Base-by-base conservation (phyloP, 2,113 vertebrate species). In the Cinclus mexicanus region DNA sequence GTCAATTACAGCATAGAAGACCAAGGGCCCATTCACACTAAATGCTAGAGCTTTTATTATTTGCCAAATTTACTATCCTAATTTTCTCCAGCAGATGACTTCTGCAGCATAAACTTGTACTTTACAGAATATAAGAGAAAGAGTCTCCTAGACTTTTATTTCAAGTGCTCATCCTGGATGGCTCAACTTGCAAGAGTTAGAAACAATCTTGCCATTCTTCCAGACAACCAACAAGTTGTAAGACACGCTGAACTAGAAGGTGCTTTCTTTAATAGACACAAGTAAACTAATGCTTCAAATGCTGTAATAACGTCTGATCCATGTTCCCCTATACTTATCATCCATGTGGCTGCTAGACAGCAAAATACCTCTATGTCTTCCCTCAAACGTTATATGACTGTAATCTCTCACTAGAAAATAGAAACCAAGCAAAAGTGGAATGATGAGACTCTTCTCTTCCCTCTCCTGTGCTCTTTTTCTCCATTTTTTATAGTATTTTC, bases 241-340 rank as follows among this genome's bases (percentile, higher is more conserved):
- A 25, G 24, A 7, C 63, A 63, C 0, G 0, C 53, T 55, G 46
- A 29, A 57, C 17, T 37, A 72, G 11, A 33, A 68, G 24, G 9
- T 33, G 25, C 6, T 49, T 26, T 68, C 44, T 59, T 78, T 41
- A 60, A 33, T 17, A 79, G 46, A 52, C 23, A 49, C 21, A 75
- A 82, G 35, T 50, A 46, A 87, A 72, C 8, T 14, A 46, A 76
- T 16, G 35, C 25, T 64, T 68, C 35, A 53, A 23, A 35, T 64
- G 14, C 13, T 47, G 33, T 33, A 89, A 50, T 23, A 87, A 69
- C 10, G 14, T 80, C 53, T 23, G n/a, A 52, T 23, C 44, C 18
- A 18, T 10, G 11, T 21, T 68, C 29, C 19, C 60, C 35, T 39
- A 9, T 16, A 50, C 11, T 33, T 37, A 31, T 8, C 39, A 81